Evolutionary conservation across 1,140 invertebrate species (phyloP).

Genomic region (Conus ventricosus): DNA sequence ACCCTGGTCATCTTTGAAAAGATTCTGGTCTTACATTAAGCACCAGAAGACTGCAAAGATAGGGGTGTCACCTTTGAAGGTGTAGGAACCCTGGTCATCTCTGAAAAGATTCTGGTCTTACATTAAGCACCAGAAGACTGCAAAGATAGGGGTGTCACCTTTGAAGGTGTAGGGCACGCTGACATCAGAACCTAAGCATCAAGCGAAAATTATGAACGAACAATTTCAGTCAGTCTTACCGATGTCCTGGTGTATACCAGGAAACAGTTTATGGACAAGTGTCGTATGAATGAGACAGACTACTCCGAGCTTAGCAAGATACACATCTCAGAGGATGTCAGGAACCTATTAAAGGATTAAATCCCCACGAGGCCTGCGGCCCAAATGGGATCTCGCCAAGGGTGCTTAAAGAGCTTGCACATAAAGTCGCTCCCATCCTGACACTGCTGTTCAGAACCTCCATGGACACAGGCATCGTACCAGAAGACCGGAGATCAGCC

Average conservation of each 20-base stretch:
- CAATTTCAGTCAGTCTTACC: conserved; percentile 24
- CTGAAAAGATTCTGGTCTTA: not conserved
- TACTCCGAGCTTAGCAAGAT: not conserved
- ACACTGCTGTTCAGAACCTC: not conserved
- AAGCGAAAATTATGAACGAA: conserved; percentile 10
- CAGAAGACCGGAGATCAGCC: not conserved
- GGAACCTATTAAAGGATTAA: not conserved
- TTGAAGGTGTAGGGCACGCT: not conserved
- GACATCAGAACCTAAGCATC: not conserved
- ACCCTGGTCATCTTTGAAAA: not conserved
- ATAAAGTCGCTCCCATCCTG: not conserved
- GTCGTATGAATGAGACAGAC: not conserved
- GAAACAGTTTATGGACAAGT: not conserved
- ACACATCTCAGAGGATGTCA: not conserved
- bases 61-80: no score
- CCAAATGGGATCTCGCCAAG: not conserved
- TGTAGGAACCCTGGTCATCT: not conserved
- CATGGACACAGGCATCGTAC: not conserved
- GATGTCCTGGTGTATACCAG: conserved; percentile 22
- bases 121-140: not conserved
- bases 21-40: not conserved
- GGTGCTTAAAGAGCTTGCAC: not conserved
- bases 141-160: no score
- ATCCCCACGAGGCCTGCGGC: not conserved
- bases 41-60: not conserved